phyloP scores from a whole-genome alignment of 2,113 vertebrate genomes.

The Ploceus nigricollis region DNA sequence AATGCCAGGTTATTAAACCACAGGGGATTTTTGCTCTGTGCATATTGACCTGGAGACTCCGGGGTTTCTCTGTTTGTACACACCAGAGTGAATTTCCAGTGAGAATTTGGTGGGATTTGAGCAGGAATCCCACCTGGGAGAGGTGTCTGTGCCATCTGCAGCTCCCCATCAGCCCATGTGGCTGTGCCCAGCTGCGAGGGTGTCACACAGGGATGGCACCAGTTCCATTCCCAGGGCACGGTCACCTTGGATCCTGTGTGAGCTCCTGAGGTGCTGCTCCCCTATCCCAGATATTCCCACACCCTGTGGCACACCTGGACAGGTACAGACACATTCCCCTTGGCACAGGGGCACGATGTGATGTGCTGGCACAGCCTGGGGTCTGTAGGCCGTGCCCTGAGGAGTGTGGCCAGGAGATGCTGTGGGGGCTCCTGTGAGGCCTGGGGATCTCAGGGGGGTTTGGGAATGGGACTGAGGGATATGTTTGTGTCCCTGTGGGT shows the following conservation, averaged over 20 bases:
- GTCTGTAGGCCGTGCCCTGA: background rate
- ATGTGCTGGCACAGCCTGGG: background rate
- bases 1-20: background rate
- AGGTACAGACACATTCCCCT: background rate
- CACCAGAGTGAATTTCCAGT: accelerated
- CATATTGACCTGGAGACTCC: background rate
- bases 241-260: accelerated
- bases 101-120: background rate
- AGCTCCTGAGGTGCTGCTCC: background rate
- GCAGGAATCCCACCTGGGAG: background rate
- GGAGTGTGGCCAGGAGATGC: accelerated
- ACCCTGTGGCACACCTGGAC: accelerated
- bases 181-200: accelerated
- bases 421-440: background rate
- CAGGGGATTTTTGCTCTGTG: background rate
- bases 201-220: background rate
- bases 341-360: accelerated
- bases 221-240: background rate
- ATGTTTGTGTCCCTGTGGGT: background rate
- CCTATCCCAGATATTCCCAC: accelerated
- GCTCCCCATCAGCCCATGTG: accelerated
- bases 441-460: background rate
- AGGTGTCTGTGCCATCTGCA: background rate
- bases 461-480: too few species aligned
- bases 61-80: background rate